Conservation (phyloP, 2,113 vertebrate species). For the Clarias batrachus region DNA sequence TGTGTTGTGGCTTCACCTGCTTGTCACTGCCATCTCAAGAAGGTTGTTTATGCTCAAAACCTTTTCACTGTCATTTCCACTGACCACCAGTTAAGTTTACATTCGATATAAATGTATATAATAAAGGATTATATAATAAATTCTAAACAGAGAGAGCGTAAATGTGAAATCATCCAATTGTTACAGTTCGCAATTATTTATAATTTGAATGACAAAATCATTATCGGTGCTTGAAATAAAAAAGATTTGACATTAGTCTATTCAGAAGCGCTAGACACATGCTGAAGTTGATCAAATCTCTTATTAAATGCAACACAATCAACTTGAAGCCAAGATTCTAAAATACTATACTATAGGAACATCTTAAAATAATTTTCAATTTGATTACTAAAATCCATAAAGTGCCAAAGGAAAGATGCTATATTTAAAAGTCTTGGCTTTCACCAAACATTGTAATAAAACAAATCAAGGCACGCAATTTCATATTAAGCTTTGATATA, state of each 20-base stretch:
- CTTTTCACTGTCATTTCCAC: slow-evolving; percentile 1
- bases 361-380: neutral
- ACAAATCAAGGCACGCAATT: neutral
- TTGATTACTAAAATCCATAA: neutral
- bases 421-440: neutral
- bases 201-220: slow-evolving; percentile 66
- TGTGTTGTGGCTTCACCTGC: neutral
- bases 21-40: neutral
- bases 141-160: neutral
- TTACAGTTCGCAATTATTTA: slow-evolving; percentile 55
- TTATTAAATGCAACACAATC: neutral
- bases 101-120: slow-evolving; percentile 11
- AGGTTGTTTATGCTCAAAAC: neutral
- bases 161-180: neutral
- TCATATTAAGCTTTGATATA: neutral
- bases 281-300: neutral
- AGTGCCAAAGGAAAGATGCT: neutral
- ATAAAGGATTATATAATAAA: neutral
- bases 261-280: slow-evolving; percentile 2
- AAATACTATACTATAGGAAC: neutral
- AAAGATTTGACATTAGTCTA: slow-evolving; percentile 58
- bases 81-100: slow-evolving; percentile 21
- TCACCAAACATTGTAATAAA: neutral
- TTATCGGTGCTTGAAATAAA: slow-evolving; percentile 63
- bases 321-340: neutral